Conservation (phyloP, 2,113 vertebrate genomes). For the Thymallus thymallus region DNA sequence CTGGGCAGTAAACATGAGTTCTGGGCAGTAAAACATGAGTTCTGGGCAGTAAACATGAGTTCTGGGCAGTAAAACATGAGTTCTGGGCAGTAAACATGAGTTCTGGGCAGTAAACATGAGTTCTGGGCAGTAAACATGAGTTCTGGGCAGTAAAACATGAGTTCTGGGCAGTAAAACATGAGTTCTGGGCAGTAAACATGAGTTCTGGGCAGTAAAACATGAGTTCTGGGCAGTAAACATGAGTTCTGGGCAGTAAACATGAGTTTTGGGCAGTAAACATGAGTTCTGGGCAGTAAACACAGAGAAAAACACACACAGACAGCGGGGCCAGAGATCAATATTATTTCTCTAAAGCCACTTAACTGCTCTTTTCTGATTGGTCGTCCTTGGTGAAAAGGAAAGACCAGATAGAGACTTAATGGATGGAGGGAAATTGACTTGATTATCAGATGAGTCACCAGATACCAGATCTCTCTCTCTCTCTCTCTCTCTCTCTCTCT, state of each 20-base stretch:
- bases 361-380: slow-evolving; percentile 23
- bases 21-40: not conserved
- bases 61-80: not conserved
- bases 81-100: too few relatives aligned
- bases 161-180: not conserved
- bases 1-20: too few relatives aligned
- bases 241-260: too few relatives aligned
- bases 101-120: not conserved
- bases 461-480: not conserved
- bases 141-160: not conserved
- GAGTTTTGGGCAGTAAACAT: too few relatives aligned
- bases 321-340: slow-evolving; percentile 9
- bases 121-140: not conserved
- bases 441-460: too few relatives aligned
- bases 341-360: slow-evolving; percentile 24
- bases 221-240: not conserved
- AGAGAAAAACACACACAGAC: not conserved
- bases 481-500: not conserved
- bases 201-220: not conserved
- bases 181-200: too few relatives aligned
- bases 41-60: too few relatives aligned
- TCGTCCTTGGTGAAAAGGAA: slow-evolving; percentile 7
- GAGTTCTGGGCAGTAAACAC: not conserved
- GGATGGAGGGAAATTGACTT: not conserved
- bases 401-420: not conserved